Evolutionary conservation across 2,113 vertebrate genomes (phyloP).

Genomic region (Myxocyprinus asiaticus): DNA sequence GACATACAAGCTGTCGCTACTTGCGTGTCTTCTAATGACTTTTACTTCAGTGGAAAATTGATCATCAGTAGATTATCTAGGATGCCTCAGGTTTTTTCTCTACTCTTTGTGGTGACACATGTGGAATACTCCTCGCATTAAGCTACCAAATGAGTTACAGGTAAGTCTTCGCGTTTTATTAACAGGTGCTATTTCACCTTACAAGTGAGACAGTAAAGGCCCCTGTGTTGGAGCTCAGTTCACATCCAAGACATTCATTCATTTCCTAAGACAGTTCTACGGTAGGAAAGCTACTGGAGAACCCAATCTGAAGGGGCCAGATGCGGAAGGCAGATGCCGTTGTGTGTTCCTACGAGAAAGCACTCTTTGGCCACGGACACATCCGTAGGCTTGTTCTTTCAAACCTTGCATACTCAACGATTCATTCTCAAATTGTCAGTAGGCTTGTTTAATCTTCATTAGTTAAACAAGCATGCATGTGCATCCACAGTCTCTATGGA

Average conservation of each 20-base stretch:
- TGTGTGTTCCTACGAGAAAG: neutral
- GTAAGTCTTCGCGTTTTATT: too few species aligned
- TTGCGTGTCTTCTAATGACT: too few species aligned
- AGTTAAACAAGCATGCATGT: neutral
- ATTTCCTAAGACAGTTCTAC: constrained; percentile 8
- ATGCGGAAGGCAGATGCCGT: neutral
- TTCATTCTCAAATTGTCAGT: neutral
- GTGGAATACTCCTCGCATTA: too few species aligned
- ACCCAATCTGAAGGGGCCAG: neutral
- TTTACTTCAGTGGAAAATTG: too few species aligned
- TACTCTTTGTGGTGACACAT: too few species aligned
- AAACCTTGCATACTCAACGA: neutral
- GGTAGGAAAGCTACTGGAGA: constrained; percentile 6
- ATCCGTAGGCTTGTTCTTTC: neutral
- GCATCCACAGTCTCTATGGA: neutral
- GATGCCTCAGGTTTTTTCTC: too few species aligned
- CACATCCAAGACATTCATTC: neutral
- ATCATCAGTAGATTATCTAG: too few species aligned
- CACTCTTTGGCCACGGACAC: neutral
- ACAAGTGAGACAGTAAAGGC: too few species aligned
- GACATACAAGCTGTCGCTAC: too few species aligned
- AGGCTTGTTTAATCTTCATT: neutral
- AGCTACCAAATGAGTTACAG: too few species aligned
- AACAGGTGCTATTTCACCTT: too few species aligned
- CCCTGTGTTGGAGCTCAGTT: constrained; percentile 1